Percentiles rank a stretch among this genome's conserved stretches.
phyloP scores from a whole-genome alignment of 2,797 vertebrate genomes.

The Falco biarmicus region DNA sequence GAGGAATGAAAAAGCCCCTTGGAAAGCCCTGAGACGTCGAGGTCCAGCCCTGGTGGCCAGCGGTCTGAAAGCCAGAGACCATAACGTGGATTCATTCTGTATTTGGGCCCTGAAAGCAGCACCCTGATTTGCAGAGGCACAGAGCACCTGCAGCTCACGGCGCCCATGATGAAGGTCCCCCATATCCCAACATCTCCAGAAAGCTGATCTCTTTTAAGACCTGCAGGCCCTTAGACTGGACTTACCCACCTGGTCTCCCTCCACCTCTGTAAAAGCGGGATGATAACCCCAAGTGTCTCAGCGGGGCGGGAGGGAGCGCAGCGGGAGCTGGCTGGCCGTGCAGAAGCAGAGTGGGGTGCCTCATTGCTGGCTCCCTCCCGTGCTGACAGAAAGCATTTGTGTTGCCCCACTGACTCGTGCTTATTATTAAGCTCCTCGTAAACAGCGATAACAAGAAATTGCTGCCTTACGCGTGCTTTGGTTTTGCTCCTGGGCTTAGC shows the following conservation, averaged over 20 bases:
- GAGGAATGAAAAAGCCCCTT: background rate
- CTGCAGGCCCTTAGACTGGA: background rate
- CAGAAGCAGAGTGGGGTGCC: background rate
- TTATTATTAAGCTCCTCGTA: background rate
- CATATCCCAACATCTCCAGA: background rate
- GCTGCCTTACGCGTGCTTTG: fast-evolving
- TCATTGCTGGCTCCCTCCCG: background rate
- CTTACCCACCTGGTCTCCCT: background rate
- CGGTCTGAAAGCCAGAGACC: background rate
- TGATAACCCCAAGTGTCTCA: background rate
- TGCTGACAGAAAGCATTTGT: background rate
- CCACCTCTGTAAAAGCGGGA: background rate
- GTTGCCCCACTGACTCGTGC: background rate
- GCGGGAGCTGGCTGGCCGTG: background rate
- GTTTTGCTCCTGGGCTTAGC: background rate
- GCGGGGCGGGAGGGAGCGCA: background rate
- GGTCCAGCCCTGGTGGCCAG: no score
- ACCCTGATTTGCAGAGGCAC: background rate
- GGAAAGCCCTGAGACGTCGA: background rate
- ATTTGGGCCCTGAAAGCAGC: background rate
- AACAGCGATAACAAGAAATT: background rate
- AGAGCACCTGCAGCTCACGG: background rate
- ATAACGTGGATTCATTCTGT: background rate
- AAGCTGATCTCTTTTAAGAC: background rate
- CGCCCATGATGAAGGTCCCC: background rate